phyloP scores from a whole-genome alignment of 30 jellyfish, hydroid and myxozoan genomes.

The Aurelia coerulea region DNA sequence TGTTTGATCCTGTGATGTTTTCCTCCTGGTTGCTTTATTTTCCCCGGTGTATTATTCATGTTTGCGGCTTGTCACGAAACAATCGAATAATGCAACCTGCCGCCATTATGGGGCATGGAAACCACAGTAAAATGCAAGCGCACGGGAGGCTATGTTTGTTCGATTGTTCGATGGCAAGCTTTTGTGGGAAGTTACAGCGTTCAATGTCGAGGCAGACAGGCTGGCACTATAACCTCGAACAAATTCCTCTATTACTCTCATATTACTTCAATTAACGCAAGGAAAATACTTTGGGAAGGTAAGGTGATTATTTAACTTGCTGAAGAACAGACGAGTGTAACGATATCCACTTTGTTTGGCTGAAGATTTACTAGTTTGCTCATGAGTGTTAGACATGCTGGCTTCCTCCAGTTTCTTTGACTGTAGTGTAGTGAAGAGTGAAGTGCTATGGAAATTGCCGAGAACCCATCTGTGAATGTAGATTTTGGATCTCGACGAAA shows the following conservation, averaged over 20 bases:
- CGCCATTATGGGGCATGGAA: constrained; percentile 88
- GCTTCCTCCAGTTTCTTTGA: background rate
- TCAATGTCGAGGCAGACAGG: constrained; percentile 16
- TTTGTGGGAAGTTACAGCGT: constrained; percentile 58
- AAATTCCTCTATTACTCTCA: background rate
- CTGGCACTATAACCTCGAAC: no score
- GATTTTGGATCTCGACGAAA: background rate
- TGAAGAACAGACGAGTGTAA: background rate
- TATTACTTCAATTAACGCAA: background rate
- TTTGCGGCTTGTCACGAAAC: constrained; percentile 76
- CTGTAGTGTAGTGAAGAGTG: no score
- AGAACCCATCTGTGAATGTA: background rate
- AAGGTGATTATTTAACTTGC: background rate
- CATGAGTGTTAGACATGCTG: constrained; percentile 2
- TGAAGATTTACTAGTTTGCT: background rate
- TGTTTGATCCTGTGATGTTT: constrained; percentile 20
- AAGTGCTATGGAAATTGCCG: background rate
- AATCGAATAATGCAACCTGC: constrained; percentile 65
- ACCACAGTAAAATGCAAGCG: constrained; percentile 50
- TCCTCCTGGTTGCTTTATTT: constrained; percentile 36
- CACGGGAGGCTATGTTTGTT: constrained; percentile 83
- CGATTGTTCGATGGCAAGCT: constrained; percentile 26
- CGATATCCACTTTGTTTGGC: background rate
- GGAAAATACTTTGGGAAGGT: background rate
- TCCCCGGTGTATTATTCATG: constrained; percentile 32